Evolutionary conservation across 2,888 invertebrate species (phyloP), one percentile per base, ranked within the genome.

Genomic region (Scrobipalpa costella): DNA sequence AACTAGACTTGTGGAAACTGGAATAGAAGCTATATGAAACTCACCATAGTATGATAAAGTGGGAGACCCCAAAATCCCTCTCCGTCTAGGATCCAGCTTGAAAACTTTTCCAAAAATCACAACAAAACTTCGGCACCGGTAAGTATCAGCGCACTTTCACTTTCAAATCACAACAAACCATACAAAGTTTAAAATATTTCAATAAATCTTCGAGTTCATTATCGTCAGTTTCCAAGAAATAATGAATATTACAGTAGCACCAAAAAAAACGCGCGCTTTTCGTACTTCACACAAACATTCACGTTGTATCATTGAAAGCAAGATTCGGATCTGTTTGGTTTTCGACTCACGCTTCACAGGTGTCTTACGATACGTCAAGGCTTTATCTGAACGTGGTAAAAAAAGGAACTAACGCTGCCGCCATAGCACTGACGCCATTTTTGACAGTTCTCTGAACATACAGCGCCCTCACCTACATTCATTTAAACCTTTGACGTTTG

Each of bases 321-420:
- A 78, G 86, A 85, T 86, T 81, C 71, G 71, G 74, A 83, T 85
- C 81, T 80, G 49, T 49, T 85, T 81, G 67, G 73, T 70, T 84
- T 87, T 83, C 88, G 72, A 77, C 83, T 84, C 88, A 88, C 86
- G 88, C 76, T 71, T 77, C 66, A 70, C 74, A 76, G 68, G 79
- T 81, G 84, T 80, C 77, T 77, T n/a, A n/a, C n/a, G n/a, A n/a
- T n/a, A n/a, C n/a, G n/a, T n/a, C n/a, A n/a, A n/a, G n/a, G n/a
- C n/a, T n/a, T n/a, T n/a, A n/a, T n/a, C n/a, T n/a, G n/a, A n/a
- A n/a, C n/a, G n/a, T n/a, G n/a, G n/a, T n/a, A n/a, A n/a, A n/a
- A n/a, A n/a, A n/a, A n/a, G n/a, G n/a, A n/a, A n/a, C n/a, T n/a
- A n/a, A n/a, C n/a, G n/a, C n/a, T n/a, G n/a, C n/a, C n/a, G n/a